Conservation (phyloP, 2,113 vertebrate genomes). For the Nyctibius bracteatus region DNA sequence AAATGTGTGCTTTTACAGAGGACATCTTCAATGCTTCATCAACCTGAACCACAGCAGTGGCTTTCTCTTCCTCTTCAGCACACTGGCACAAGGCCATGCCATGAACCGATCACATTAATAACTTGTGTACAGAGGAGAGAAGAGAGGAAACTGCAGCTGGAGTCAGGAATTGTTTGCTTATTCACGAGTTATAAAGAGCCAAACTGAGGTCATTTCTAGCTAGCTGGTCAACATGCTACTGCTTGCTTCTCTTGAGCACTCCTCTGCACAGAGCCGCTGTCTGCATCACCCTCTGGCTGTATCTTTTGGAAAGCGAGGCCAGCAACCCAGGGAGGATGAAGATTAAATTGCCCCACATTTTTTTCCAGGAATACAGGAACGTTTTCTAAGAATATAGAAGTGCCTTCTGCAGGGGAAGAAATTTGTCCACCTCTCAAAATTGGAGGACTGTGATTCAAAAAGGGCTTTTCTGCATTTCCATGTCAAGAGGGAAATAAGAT, state of each 20-base stretch:
- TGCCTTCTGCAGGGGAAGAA: background rate
- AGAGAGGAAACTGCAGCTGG: background rate
- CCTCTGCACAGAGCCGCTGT: background rate
- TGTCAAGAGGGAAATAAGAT: background rate
- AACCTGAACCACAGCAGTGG: background rate
- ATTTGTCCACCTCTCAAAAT: background rate
- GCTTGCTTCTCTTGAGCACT: background rate
- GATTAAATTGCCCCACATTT: background rate
- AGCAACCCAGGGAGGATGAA: background rate
- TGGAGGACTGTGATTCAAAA: background rate
- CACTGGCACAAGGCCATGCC: fast-evolving
- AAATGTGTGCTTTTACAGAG: background rate
- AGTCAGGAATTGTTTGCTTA: background rate
- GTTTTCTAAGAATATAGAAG: background rate
- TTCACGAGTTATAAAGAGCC: background rate
- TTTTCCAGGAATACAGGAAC: background rate
- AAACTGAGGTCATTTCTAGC: background rate
- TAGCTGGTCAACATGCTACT: background rate
- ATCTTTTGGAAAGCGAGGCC: background rate
- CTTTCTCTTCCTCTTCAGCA: background rate
- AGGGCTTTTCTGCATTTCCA: background rate
- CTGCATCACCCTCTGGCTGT: background rate
- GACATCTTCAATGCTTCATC: background rate
- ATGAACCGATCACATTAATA: background rate
- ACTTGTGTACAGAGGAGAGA: background rate